phyloP scores from a whole-genome alignment of 1,140 invertebrate species.

The Myzus persicae region DNA sequence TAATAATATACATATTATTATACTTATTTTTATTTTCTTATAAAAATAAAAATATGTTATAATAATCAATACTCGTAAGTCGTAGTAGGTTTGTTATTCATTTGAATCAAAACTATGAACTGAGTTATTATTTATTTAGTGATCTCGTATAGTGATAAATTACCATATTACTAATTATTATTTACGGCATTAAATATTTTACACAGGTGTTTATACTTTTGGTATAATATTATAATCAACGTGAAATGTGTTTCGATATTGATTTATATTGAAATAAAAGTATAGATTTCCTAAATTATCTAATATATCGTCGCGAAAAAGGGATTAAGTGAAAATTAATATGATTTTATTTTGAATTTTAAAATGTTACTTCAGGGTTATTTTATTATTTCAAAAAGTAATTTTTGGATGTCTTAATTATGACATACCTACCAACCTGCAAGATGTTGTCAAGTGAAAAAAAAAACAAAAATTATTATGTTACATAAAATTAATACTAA shows the following conservation, averaged over 20 bases:
- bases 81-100: neutral
- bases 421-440: too few species aligned
- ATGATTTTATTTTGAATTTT: too few species aligned
- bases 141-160: neutral
- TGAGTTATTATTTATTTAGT: neutral
- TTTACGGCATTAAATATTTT: constrained; percentile 12
- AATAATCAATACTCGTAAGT: neutral
- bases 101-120: neutral
- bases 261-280: neutral
- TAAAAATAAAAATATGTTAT: neutral
- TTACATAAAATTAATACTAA: too few species aligned
- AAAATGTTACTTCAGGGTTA: too few species aligned
- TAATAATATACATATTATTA: too few species aligned
- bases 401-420: too few species aligned
- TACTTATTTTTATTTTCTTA: neutral
- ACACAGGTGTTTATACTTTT: neutral
- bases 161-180: neutral
- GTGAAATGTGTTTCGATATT: neutral
- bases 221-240: constrained; percentile 1
- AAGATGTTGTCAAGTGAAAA: too few species aligned
- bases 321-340: too few species aligned
- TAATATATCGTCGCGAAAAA: neutral
- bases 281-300: neutral
- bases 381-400: too few species aligned
- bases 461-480: too few species aligned